phyloP scores from a whole-genome alignment of 2,888 invertebrate genomes.

The Drosophila mimetica region DNA sequence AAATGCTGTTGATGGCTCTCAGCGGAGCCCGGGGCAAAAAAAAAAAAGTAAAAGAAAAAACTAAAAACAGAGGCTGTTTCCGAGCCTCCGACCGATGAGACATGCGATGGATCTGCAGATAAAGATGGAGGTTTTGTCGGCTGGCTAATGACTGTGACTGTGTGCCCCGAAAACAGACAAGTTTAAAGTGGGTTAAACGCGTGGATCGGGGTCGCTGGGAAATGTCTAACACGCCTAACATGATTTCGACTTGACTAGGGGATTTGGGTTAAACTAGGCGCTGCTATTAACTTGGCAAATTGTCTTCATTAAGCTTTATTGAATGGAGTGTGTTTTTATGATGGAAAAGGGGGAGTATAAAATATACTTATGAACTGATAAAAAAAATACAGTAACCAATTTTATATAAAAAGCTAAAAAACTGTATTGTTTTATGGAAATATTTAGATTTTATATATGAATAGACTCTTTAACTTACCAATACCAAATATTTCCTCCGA shows the following conservation, averaged over 20 bases:
- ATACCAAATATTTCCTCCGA: too few species aligned
- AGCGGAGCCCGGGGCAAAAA: constrained; percentile 26
- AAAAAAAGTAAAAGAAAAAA: constrained; percentile 2
- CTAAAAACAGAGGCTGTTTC: constrained; percentile 52
- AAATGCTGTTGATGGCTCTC: constrained; percentile 75
- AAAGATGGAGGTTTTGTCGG: constrained; percentile 46
- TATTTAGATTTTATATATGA: too few species aligned
- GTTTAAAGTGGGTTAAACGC: constrained; percentile 76
- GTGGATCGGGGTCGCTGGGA: constrained; percentile 49
- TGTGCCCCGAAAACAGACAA: constrained; percentile 68
- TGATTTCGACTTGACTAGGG: constrained; percentile 22
- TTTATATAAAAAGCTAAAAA: too few species aligned
- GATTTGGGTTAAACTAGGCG: constrained; percentile 19
- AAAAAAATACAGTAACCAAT: too few species aligned
- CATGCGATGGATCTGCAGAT: constrained; percentile 41
- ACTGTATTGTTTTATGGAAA: too few species aligned
- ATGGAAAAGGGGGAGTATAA: too few species aligned
- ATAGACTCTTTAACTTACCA: too few species aligned
- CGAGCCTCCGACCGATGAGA: constrained; percentile 66
- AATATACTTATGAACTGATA: too few species aligned
- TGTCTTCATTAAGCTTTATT: constrained; percentile 1
- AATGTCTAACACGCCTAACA: constrained; percentile 37
- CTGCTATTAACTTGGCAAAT: constrained; percentile 18
- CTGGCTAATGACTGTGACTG: constrained; percentile 64
- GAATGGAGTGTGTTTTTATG: background rate